phyloP scores from a whole-genome alignment of 2,888 invertebrate genomes.

The Serripes groenlandicus region DNA sequence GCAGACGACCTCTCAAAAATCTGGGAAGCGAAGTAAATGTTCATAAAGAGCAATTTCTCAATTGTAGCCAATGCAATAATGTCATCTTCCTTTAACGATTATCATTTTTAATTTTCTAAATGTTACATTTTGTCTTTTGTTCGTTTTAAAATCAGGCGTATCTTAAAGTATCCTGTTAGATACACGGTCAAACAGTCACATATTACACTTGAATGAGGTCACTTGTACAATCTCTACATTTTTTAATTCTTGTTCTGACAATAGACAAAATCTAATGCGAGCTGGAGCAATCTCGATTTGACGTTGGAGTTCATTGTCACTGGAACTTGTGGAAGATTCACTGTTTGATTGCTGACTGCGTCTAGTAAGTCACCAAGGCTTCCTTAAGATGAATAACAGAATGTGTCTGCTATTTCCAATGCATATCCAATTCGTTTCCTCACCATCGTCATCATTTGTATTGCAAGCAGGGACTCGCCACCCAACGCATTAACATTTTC shows the following conservation, averaged over 20 bases:
- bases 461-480: conserved; percentile 34
- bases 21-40: too few relatives aligned
- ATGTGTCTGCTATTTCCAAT: conserved; percentile 39
- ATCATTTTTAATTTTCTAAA: too few relatives aligned
- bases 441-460: conserved; percentile 36
- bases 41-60: too few relatives aligned
- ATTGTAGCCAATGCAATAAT: too few relatives aligned
- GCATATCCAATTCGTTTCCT: conserved; percentile 29
- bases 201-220: neutral
- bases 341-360: neutral
- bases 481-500: conserved; percentile 27
- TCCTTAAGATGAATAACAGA: conserved; percentile 19
- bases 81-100: too few relatives aligned
- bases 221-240: neutral
- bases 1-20: too few relatives aligned
- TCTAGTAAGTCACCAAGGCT: neutral
- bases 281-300: neutral
- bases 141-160: too few relatives aligned
- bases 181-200: too few relatives aligned
- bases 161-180: too few relatives aligned
- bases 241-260: neutral
- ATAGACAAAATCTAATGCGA: neutral
- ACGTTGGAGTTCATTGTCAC: neutral
- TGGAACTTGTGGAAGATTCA: neutral
- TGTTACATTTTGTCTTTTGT: too few relatives aligned